Percentiles rank a stretch among this genome's conserved stretches.
Conservation (phyloP, 1,140 invertebrate species). For the Zophobas atratus region DNA sequence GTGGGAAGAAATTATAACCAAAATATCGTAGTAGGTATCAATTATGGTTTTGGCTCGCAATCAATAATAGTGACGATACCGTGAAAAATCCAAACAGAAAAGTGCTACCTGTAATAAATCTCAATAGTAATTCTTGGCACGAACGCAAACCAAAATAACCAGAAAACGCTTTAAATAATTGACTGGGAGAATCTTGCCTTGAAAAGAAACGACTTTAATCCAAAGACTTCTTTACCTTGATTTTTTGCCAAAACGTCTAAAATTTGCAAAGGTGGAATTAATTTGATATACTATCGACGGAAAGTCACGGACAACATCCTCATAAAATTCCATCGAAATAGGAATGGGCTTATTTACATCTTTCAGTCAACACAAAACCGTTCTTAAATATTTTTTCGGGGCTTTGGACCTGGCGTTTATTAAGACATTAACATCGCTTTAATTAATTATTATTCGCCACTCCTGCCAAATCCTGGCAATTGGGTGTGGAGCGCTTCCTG, state of each 20-base stretch:
- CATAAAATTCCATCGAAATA: not conserved
- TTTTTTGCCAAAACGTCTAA: conserved; percentile 1
- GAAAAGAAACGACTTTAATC: not conserved
- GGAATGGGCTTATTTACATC: too few relatives aligned
- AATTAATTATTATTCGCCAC: too few relatives aligned
- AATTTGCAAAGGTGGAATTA: conserved; percentile 36
- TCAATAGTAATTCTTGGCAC: not conserved
- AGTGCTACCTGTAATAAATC: too few relatives aligned
- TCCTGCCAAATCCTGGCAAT: not conserved
- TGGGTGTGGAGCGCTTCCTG: conserved; percentile 5
- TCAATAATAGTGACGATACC: too few relatives aligned
- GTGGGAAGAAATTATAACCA: not conserved
- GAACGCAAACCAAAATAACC: not conserved
- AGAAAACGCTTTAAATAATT: not conserved
- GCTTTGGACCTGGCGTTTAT: too few relatives aligned
- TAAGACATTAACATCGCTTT: too few relatives aligned
- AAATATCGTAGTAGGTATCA: not conserved
- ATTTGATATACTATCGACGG: not conserved
- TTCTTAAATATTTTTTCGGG: too few relatives aligned
- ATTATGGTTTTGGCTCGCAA: not conserved
- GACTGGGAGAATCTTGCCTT: not conserved
- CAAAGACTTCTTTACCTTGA: conserved; percentile 10
- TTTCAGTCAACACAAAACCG: too few relatives aligned
- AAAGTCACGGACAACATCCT: conserved; percentile 26
- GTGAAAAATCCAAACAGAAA: too few relatives aligned